Percentiles rank a stretch among this genome's conserved stretches.
Conservation (phyloP, 2,797 vertebrate species). For the Vespertilio murinus region DNA sequence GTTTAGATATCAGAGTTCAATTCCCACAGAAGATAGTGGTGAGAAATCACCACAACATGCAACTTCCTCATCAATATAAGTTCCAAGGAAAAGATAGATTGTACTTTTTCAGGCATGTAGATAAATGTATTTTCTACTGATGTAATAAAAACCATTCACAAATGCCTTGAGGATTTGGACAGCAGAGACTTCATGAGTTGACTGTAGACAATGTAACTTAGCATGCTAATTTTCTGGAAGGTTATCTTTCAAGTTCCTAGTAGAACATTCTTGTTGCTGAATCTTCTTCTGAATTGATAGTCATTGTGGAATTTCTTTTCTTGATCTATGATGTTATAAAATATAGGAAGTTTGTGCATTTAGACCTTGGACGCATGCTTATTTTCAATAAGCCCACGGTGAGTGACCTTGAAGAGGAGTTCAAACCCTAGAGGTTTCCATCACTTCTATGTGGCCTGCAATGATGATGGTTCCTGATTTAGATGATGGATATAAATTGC, state of each 20-base stretch:
- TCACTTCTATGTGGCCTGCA: neutral
- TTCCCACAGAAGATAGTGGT: neutral
- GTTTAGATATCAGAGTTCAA: neutral
- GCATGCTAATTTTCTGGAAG: neutral
- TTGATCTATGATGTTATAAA: neutral
- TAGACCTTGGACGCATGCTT: neutral
- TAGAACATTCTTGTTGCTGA: neutral
- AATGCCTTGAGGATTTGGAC: neutral
- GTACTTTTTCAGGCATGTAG: neutral
- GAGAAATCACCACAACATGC: neutral
- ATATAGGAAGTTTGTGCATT: neutral
- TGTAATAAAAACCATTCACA: neutral
- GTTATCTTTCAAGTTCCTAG: neutral
- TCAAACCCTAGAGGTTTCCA: neutral
- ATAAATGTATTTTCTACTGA: neutral
- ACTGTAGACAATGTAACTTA: neutral
- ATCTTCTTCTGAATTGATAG: neutral
- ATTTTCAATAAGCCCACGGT: neutral
- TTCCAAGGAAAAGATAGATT: neutral
- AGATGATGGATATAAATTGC: neutral
- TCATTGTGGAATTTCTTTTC: neutral
- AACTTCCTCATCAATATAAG: neutral
- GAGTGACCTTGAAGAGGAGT: neutral
- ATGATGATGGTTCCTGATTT: neutral
- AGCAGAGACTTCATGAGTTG: neutral